Conservation (phyloP, 2,113 vertebrate genomes). For the Hypomesus transpacificus region DNA sequence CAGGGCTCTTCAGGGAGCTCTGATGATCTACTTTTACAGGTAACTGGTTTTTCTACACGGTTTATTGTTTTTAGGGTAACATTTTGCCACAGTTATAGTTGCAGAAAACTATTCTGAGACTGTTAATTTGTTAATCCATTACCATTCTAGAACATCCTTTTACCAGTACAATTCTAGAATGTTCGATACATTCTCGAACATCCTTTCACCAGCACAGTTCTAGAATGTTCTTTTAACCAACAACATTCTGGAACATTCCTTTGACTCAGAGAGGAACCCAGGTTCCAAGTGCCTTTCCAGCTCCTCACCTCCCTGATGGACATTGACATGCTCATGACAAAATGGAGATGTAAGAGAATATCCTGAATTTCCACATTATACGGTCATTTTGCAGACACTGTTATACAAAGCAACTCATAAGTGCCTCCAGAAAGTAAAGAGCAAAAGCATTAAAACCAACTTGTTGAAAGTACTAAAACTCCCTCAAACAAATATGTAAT, state of each 20-base stretch:
- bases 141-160: too few relatives aligned
- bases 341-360: constrained; percentile 91
- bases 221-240: neutral
- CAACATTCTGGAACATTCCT: neutral
- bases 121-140: too few relatives aligned
- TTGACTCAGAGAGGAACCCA: constrained; percentile 84
- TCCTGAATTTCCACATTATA: neutral
- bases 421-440: too few relatives aligned
- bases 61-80: neutral
- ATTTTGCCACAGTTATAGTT: neutral
- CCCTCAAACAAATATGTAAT: too few relatives aligned
- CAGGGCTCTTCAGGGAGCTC: constrained; percentile 85
- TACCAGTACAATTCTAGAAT: too few relatives aligned
- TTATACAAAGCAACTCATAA: too few relatives aligned
- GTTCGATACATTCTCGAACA: neutral
- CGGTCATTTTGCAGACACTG: too few relatives aligned
- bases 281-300: constrained; percentile 97
- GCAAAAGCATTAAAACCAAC: too few relatives aligned
- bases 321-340: constrained; percentile 90
- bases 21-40: constrained; percentile 99
- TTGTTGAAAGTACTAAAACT: too few relatives aligned
- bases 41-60: constrained; percentile 40
- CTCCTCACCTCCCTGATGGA: constrained; percentile 92
- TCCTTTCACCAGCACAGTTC: neutral
- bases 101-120: neutral